Evolutionary conservation across 2,888 invertebrate genomes (phyloP).

Genomic region (Anoncus sp.): DNA sequence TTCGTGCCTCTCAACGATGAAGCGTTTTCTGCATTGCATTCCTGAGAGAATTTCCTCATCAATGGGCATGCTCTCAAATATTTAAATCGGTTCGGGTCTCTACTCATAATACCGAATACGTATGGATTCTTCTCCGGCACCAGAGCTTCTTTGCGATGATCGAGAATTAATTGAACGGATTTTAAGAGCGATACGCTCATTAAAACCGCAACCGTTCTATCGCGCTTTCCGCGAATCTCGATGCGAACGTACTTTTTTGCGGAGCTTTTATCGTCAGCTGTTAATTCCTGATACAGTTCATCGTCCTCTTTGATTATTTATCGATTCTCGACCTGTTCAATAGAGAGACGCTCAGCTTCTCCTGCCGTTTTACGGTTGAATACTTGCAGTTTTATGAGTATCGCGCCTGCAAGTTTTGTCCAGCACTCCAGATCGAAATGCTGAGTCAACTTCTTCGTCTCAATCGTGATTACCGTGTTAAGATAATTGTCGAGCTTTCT

Average conservation of each 20-base stretch:
- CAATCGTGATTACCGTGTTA: neutral
- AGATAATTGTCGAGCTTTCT: slow-evolving; percentile 8
- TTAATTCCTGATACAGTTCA: slow-evolving; percentile 27
- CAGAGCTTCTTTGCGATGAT: slow-evolving; percentile 35
- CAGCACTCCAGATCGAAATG: slow-evolving; percentile 19
- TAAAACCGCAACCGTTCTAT: slow-evolving; percentile 58
- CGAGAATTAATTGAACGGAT: slow-evolving; percentile 39
- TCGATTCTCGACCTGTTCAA: slow-evolving; percentile 46
- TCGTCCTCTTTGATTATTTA: slow-evolving; percentile 18
- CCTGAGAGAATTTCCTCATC: slow-evolving; percentile 42
- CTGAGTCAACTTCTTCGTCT: neutral
- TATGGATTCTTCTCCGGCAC: slow-evolving; percentile 50
- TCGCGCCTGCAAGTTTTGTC: slow-evolving; percentile 38
- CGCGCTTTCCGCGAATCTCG: slow-evolving; percentile 53
- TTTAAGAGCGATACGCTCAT: slow-evolving; percentile 22
- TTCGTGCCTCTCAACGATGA: slow-evolving; percentile 53
- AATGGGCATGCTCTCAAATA: slow-evolving; percentile 44
- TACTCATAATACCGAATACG: slow-evolving; percentile 54
- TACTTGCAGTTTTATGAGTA: slow-evolving; percentile 40
- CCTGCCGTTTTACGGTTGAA: slow-evolving; percentile 60
- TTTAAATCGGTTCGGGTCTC: slow-evolving; percentile 9
- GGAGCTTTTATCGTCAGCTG: slow-evolving; percentile 10
- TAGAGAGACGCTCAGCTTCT: slow-evolving; percentile 46
- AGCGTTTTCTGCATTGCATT: slow-evolving; percentile 55
- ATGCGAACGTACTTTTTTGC: slow-evolving; percentile 59